Evolutionary conservation across 92 coral and sea anemone genomes (phyloP).

Genomic region (Epizoanthus stellaris): DNA sequence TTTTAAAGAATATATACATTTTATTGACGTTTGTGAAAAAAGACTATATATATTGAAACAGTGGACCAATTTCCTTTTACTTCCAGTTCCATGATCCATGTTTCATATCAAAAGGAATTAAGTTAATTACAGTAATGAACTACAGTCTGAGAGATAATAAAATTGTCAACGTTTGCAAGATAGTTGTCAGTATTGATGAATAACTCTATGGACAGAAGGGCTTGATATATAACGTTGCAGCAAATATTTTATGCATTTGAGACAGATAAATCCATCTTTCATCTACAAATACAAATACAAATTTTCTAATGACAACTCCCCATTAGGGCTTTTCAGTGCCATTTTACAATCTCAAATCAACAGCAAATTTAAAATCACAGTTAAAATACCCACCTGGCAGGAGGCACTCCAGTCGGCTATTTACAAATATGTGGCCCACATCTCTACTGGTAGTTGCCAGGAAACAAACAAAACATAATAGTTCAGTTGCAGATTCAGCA

Average conservation of each 20-base stretch:
- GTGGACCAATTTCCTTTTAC: too few relatives aligned
- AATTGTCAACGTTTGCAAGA: slow-evolving; percentile 5
- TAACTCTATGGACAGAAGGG: slow-evolving; percentile 17
- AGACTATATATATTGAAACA: neutral
- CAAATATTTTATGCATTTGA: slow-evolving; percentile 28
- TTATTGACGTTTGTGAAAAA: neutral
- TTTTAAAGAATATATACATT: neutral
- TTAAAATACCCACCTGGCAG: too few relatives aligned
- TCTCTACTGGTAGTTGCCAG: slow-evolving; percentile 4
- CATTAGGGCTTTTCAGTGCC: too few relatives aligned
- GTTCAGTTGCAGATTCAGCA: slow-evolving; percentile 10
- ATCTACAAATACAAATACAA: neutral
- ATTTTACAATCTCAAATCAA: too few relatives aligned
- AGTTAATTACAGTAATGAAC: too few relatives aligned
- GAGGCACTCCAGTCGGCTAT: too few relatives aligned
- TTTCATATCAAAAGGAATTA: too few relatives aligned
- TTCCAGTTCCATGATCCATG: too few relatives aligned
- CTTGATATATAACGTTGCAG: slow-evolving; percentile 27
- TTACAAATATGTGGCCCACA: too few relatives aligned
- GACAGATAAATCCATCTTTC: slow-evolving; percentile 28
- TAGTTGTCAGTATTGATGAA: neutral
- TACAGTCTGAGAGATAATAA: neutral
- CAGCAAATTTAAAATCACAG: too few relatives aligned
- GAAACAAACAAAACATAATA: neutral
- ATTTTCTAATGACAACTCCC: too few relatives aligned